Evolutionary conservation across 2,797 vertebrate genomes (phyloP).

Genomic region (Brachymystax lenok): DNA sequence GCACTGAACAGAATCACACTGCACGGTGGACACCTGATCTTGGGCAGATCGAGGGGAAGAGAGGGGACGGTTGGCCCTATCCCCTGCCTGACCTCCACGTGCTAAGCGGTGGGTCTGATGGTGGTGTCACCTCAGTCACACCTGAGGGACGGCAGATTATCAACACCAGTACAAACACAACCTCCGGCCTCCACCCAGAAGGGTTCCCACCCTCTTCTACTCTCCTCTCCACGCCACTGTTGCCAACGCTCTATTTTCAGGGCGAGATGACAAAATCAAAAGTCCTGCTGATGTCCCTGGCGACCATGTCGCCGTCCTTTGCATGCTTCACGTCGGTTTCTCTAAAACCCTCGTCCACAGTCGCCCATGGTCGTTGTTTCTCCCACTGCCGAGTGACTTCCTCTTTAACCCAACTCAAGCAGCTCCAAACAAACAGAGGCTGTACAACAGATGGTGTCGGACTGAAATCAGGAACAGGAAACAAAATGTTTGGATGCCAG

Average conservation of each 20-base stretch:
- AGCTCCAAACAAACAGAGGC: constrained; percentile 63
- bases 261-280: not conserved
- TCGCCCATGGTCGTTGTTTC: constrained; percentile 55
- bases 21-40: constrained; percentile 61
- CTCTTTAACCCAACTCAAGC: constrained; percentile 64
- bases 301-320: constrained; percentile 50
- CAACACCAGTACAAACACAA: constrained; percentile 8
- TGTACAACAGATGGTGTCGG: constrained; percentile 62
- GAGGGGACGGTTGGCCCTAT: constrained; percentile 39
- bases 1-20: not conserved
- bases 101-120: constrained; percentile 54
- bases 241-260: constrained; percentile 1
- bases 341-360: constrained; percentile 43
- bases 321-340: constrained; percentile 54
- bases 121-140: constrained; percentile 53
- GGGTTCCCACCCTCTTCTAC: too few species aligned
- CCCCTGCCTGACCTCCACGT: constrained; percentile 58
- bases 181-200: not conserved
- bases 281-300: constrained; percentile 30
- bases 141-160: constrained; percentile 42
- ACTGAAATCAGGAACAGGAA: not conserved
- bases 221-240: not conserved
- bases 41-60: constrained; percentile 30
- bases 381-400: not conserved
- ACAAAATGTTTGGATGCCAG: not conserved